These are phyloP conservation scores for Aplidium turbinatum DNA, from an alignment of 23 tunicate species.

Conservation along the genomic window DNA sequence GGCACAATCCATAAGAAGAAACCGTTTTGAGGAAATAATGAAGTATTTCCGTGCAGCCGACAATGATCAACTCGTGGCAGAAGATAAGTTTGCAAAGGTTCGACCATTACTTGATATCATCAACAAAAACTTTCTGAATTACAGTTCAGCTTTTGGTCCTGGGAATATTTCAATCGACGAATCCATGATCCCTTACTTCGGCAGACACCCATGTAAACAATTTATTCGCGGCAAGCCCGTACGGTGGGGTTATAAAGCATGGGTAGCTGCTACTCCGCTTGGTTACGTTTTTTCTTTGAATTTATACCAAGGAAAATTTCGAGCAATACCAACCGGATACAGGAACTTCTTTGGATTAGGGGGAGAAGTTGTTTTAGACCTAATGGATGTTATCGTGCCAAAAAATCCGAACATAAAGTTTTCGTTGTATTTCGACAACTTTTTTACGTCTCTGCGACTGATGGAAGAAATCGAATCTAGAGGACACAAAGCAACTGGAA, in stretches of 20 bases:
- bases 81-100: slow-evolving; percentile 8
- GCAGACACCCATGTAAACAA: slow-evolving; percentile 5
- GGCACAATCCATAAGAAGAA: slow-evolving; percentile 11
- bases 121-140: slow-evolving; percentile 10
- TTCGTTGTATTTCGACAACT: slow-evolving; percentile 9
- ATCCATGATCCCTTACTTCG: slow-evolving; percentile 15
- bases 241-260: not conserved
- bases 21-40: slow-evolving; percentile 10
- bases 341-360: not conserved
- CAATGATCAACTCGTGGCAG: not conserved
- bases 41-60: slow-evolving; percentile 9
- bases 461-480: not conserved
- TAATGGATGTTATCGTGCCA: not conserved
- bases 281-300: slow-evolving; percentile 6
- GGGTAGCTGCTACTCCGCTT: not conserved
- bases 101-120: slow-evolving; percentile 7
- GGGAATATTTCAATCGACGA: slow-evolving; percentile 1
- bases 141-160: slow-evolving; percentile 8
- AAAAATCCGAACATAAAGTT: slow-evolving; percentile 1
- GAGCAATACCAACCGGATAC: not conserved
- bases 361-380: slow-evolving; percentile 9
- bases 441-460: not conserved
- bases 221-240: slow-evolving; percentile 2
- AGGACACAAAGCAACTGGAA: slow-evolving; percentile 15
- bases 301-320: slow-evolving; percentile 4